Conservation (phyloP, 2,113 vertebrate species). For the Synodontis membranacea region DNA sequence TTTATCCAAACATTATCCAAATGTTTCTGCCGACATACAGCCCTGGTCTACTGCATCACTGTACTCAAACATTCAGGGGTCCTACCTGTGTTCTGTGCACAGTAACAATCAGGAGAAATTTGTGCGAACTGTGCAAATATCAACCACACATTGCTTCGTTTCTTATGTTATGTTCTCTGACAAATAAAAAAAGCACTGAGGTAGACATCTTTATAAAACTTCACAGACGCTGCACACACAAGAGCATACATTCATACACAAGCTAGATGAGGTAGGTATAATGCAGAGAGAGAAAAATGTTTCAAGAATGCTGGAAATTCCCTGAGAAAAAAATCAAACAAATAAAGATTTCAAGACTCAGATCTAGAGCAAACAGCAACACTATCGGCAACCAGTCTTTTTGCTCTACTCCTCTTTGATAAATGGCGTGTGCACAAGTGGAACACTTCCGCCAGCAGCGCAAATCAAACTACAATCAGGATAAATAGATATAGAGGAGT, state of each 20-base stretch:
- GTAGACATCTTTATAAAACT: constrained; percentile 83
- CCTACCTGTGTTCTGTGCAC: constrained; percentile 58
- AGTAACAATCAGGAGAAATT: constrained; percentile 58
- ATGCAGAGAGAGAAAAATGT: constrained; percentile 82
- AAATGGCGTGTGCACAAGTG: constrained; percentile 37
- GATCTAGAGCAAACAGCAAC: constrained; percentile 49
- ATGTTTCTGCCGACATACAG: constrained; percentile 50
- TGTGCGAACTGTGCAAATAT: constrained; percentile 65
- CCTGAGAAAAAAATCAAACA: constrained; percentile 85
- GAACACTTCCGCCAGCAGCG: constrained; percentile 44
- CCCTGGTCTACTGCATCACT: constrained; percentile 41
- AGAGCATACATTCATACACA: constrained; percentile 94
- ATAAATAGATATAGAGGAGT: constrained; percentile 41
- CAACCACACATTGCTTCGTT: constrained; percentile 60
- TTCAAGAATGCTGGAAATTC: constrained; percentile 87
- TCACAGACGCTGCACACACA: constrained; percentile 92
- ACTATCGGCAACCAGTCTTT: constrained; percentile 25
- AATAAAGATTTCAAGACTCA: constrained; percentile 52
- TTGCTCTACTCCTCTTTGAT: constrained; percentile 42
- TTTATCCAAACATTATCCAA: constrained; percentile 52
- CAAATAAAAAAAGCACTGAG: constrained; percentile 69
- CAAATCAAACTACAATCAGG: constrained; percentile 44
- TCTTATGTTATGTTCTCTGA: constrained; percentile 51
- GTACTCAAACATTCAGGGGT: constrained; percentile 59
- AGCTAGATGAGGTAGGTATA: constrained; percentile 98